Evolutionary conservation across 2,113 vertebrate genomes (phyloP).

Genomic region (Saguinus imperator): DNA sequence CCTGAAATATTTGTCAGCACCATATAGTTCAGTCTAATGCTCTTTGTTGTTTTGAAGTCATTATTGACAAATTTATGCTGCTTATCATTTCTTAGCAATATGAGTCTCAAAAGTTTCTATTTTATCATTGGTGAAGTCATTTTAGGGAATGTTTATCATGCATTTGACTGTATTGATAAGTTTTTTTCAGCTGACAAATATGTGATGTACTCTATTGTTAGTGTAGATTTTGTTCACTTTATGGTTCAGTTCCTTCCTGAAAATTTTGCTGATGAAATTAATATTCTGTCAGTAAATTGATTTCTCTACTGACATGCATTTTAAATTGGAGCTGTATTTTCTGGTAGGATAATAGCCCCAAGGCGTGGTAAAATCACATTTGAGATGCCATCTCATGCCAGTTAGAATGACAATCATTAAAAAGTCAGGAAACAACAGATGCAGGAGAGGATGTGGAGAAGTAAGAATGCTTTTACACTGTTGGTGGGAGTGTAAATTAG

Average conservation of each 20-base stretch:
- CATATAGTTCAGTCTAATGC: background rate
- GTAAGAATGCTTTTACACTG: no score
- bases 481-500: no score
- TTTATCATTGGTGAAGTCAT: background rate
- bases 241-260: slow-evolving; percentile 38
- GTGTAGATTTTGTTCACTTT: slow-evolving; percentile 39
- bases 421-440: no score
- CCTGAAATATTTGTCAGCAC: background rate
- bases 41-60: background rate
- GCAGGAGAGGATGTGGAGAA: no score
- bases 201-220: background rate
- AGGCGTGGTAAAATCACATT: slow-evolving; percentile 34
- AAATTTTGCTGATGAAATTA: slow-evolving; percentile 29
- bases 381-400: background rate
- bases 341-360: background rate
- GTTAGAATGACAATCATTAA: no score
- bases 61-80: slow-evolving; percentile 20
- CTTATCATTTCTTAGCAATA: slow-evolving; percentile 25
- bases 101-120: background rate
- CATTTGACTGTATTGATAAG: slow-evolving; percentile 39
- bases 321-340: slow-evolving; percentile 43
- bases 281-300: slow-evolving; percentile 66
- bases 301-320: slow-evolving; percentile 43
- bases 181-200: slow-evolving; percentile 33
- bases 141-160: background rate